Base-by-base conservation (phyloP, 2,797 vertebrate genomes). In the Fratercula arctica region DNA sequence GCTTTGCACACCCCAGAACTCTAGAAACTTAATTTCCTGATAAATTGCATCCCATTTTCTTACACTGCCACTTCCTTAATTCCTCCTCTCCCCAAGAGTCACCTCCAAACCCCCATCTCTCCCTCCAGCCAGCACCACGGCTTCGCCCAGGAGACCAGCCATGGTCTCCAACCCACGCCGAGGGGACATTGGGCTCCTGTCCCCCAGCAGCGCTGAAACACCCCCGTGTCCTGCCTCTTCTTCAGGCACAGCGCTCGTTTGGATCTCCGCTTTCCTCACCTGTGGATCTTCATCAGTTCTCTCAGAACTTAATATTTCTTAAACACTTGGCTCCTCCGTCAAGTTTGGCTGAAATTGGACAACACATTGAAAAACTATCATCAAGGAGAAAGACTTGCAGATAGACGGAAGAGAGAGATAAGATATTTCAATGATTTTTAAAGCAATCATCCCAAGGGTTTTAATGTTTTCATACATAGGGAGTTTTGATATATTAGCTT, bases 81-180 rank as follows among this genome's bases (percentile, higher is more conserved):
- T 79, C 74, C 53, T 60, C 67, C 16, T 46, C n/a, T 70, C 53
- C 45, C 39, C 45, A 24, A 1, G 11, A 66, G 29, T 20, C 77
- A 19, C 39, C 64, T 64, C 51, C 59, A 16, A 7, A 1, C 7
- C 16, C 16, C 64, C 35, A 33, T 15, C 6, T 39, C 21, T 7
- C 23, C 31, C 25, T 33, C 8, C 17, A 12, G 15, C 39, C 77
- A 13, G 17, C 39, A 5, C 25, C 51, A 15, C 1, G 0, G 1
- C 12, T 45, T 24, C 5, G 9, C 16, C 45, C 51, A 2, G 19
- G 33, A 51, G 26, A 18, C 13, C 63, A 5, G 3, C 16, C 13
- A 2, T 0, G 1, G 18, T 29, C 33, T 16, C 72, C 64, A 23
- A 31, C 7, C 25, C 45, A 5, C 4, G 0, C 2, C 0, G 0